Evolutionary conservation across 2,113 vertebrate genomes (phyloP).

Genomic region (Cairina moschata): DNA sequence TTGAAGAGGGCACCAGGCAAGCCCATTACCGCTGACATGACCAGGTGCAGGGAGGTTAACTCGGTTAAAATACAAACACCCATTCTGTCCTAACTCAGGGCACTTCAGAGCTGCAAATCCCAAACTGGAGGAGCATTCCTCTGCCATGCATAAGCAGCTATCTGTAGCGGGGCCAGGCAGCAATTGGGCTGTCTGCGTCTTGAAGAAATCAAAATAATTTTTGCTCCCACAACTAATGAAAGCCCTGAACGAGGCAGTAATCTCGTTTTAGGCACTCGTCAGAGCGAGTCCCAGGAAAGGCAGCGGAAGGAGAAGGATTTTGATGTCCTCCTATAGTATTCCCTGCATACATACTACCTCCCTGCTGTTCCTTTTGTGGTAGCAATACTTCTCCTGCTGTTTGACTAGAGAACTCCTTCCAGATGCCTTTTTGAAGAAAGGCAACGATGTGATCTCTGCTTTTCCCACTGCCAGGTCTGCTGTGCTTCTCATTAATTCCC

Average conservation of each 20-base stretch:
- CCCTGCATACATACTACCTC: not conserved
- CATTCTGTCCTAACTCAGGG: not conserved
- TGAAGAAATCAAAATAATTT: not conserved
- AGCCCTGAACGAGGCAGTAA: not conserved
- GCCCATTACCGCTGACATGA: not conserved
- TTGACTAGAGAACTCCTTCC: not conserved
- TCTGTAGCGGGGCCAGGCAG: not conserved
- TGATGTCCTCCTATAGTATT: not conserved
- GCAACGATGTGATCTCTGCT: not conserved
- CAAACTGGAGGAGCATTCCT: not conserved
- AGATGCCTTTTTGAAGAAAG: not conserved
- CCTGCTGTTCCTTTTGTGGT: not conserved
- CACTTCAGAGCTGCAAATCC: not conserved
- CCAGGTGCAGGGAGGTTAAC: slow-evolving; percentile 7
- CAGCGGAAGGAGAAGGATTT: not conserved
- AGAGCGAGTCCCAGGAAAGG: not conserved
- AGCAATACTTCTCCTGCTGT: not conserved
- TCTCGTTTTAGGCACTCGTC: not conserved
- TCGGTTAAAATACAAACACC: slow-evolving; percentile 26
- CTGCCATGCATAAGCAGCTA: not conserved
- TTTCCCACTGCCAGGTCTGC: not conserved
- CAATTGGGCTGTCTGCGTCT: not conserved
- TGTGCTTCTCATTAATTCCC: not conserved
- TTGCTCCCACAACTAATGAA: not conserved
- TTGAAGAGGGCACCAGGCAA: slow-evolving; percentile 56